Evolutionary conservation across 1,140 invertebrate species (phyloP).

Genomic region (Apis cerana): DNA sequence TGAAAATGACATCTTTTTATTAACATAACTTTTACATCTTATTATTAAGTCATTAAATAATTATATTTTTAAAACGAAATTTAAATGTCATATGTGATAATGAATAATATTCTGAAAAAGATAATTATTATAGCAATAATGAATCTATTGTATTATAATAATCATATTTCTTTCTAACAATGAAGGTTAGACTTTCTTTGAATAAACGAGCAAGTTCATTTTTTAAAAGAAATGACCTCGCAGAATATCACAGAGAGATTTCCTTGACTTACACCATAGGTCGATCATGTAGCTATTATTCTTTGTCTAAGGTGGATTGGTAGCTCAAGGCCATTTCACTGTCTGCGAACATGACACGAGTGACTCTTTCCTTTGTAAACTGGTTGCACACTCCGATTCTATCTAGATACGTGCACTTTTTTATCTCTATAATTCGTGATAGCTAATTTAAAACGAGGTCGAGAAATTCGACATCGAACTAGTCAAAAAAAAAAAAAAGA

Average conservation of each 20-base stretch:
- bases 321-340: constrained; percentile 24
- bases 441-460: not conserved
- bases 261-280: constrained; percentile 15
- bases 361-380: constrained; percentile 20
- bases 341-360: constrained; percentile 19
- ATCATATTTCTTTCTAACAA: too few relatives aligned
- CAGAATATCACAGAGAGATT: constrained; percentile 1
- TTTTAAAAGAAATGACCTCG: not conserved
- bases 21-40: too few relatives aligned
- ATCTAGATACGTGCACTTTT: not conserved
- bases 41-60: too few relatives aligned
- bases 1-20: too few relatives aligned
- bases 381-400: constrained; percentile 5
- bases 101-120: too few relatives aligned
- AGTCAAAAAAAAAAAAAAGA: too few relatives aligned
- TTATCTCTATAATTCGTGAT: not conserved
- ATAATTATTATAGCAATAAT: too few relatives aligned
- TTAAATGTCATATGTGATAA: too few relatives aligned
- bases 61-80: too few relatives aligned
- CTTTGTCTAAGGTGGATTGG: constrained; percentile 26
- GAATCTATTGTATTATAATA: too few relatives aligned
- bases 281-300: constrained; percentile 12
- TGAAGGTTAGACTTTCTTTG: not conserved
- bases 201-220: not conserved
- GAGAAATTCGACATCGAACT: not conserved